These are phyloP conservation scores for Gallinago paraguaiae DNA, from an alignment of 2,113 vertebrate species.

Conservation along the genomic window DNA sequence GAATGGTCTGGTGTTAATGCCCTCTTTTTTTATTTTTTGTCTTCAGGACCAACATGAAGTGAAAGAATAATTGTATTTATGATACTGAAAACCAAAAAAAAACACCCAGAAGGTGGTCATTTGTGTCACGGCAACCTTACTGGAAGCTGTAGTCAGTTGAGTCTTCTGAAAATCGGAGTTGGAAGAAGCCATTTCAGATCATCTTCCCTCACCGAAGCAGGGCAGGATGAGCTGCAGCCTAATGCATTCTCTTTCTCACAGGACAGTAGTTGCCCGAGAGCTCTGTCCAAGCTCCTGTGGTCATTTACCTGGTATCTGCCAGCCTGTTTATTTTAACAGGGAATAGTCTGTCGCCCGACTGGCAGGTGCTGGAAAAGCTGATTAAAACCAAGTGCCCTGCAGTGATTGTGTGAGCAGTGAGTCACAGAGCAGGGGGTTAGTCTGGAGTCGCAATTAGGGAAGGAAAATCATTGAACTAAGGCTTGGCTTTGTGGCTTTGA, in stretches of 20 bases:
- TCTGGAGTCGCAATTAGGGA: neutral
- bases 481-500: neutral
- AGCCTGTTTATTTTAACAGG: neutral
- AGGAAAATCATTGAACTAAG: neutral
- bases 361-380: neutral
- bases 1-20: neutral
- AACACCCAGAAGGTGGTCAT: neutral
- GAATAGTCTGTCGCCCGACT: neutral
- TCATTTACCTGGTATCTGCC: neutral
- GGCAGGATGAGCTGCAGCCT: neutral
- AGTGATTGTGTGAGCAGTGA: neutral
- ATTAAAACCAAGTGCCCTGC: neutral
- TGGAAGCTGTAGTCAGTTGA: neutral
- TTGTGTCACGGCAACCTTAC: neutral
- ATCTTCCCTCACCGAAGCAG: fast-evolving
- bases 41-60: neutral
- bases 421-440: neutral
- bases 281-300: neutral
- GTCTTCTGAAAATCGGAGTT: neutral
- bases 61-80: neutral
- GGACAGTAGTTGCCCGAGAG: neutral
- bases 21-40: neutral
- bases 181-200: neutral
- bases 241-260: neutral
- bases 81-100: fast-evolving